Conservation (phyloP, 2,888 invertebrate species). For the Byasa hedistus region DNA sequence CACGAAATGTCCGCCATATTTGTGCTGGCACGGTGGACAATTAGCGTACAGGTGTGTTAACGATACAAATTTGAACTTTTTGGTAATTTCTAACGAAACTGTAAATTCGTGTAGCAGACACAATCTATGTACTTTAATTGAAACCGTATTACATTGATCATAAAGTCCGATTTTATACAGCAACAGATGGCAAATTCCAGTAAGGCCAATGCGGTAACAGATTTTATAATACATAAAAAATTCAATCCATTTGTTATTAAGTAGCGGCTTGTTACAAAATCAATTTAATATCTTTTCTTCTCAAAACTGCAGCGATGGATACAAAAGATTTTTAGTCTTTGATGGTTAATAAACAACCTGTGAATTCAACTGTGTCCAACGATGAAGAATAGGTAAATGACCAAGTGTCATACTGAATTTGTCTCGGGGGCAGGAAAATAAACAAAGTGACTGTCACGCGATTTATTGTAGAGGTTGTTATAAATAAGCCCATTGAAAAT, state of each 20-base stretch:
- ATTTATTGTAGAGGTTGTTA: slow-evolving; percentile 47
- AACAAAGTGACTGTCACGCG: slow-evolving; percentile 60
- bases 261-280: background rate
- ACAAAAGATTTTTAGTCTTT: slow-evolving; percentile 10
- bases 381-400: slow-evolving; percentile 20
- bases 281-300: slow-evolving; percentile 18
- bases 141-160: background rate
- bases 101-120: slow-evolving; percentile 39
- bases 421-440: slow-evolving; percentile 44
- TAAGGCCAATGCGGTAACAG: background rate
- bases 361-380: background rate
- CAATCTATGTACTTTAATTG: background rate
- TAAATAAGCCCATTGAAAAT: slow-evolving; percentile 60
- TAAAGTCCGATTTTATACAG: slow-evolving; percentile 8
- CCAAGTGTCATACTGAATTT: slow-evolving; percentile 20
- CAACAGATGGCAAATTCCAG: background rate
- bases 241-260: slow-evolving; percentile 12
- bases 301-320: background rate
- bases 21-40: slow-evolving; percentile 60
- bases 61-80: slow-evolving; percentile 64
- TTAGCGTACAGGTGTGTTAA: slow-evolving; percentile 74
- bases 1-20: slow-evolving; percentile 62
- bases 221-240: slow-evolving; percentile 12
- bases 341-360: background rate
- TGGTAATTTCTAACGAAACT: slow-evolving; percentile 51